Percentiles rank a stretch among this genome's conserved stretches.
Evolutionary conservation across 2,113 vertebrate genomes (phyloP).

Genomic region (Vombatus ursinus): DNA sequence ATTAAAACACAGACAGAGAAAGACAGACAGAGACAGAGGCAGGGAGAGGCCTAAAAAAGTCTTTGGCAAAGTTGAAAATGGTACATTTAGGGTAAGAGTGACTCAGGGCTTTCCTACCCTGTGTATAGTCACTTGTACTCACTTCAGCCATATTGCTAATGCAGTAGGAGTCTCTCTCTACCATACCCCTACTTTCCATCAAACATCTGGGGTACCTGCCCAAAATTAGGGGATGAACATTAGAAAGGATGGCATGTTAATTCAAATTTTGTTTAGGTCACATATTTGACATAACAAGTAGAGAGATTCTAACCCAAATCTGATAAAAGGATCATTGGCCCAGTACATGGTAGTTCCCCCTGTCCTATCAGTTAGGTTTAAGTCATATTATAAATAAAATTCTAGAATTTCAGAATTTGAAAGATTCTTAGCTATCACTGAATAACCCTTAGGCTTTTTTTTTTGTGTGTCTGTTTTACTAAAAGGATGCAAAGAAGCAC

Average conservation of each 20-base stretch:
- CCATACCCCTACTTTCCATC: background rate
- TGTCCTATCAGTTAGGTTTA: background rate
- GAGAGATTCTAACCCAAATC: background rate
- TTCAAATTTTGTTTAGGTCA: background rate
- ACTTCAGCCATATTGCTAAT: background rate
- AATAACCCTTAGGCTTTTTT: background rate
- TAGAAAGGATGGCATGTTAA: background rate
- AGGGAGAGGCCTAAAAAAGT: background rate
- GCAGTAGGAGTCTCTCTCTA: background rate
- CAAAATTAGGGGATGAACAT: background rate
- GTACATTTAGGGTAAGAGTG: background rate
- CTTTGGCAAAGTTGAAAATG: background rate
- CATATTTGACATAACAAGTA: background rate
- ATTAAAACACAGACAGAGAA: background rate
- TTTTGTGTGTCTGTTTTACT: background rate
- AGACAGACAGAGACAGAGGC: background rate
- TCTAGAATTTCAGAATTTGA: background rate
- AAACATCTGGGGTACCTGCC: background rate
- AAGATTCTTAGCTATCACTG: background rate
- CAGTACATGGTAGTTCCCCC: background rate
- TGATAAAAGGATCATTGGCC: background rate
- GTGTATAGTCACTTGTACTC: background rate
- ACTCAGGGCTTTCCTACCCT: background rate
- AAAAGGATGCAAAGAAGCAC: background rate
- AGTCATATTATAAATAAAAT: background rate